These are phyloP conservation scores for Drosophila picticornis DNA, from an alignment of 2,888 invertebrate species.

Conservation along the genomic window DNA sequence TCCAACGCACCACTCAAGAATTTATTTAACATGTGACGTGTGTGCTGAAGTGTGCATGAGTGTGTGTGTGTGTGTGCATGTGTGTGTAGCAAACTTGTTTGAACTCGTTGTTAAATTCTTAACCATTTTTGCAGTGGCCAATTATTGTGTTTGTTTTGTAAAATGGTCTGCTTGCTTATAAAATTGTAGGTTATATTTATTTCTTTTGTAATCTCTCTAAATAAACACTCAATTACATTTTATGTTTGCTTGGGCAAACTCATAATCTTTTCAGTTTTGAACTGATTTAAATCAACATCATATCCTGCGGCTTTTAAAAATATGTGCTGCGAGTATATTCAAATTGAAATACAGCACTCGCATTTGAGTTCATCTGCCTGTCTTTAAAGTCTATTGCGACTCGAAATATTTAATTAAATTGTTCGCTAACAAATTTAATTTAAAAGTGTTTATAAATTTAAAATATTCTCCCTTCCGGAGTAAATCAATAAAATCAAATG, in stretches of 20 bases:
- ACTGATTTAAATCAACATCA: constrained; percentile 1
- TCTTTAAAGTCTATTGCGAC: background rate
- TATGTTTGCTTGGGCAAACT: constrained; percentile 1
- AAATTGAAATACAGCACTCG: background rate
- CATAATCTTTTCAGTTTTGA: background rate
- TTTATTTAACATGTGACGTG: constrained; percentile 4
- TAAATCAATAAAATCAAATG: background rate
- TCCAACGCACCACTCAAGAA: constrained; percentile 15
- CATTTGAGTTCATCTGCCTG: background rate
- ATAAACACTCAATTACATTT: constrained; percentile 4
- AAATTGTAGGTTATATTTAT: background rate
- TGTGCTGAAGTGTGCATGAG: constrained; percentile 1
- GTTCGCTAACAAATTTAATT: background rate
- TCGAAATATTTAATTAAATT: background rate
- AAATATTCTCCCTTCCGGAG: background rate
- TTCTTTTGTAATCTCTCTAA: background rate
- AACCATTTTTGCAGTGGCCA: constrained; percentile 29
- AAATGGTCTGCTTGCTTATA: background rate
- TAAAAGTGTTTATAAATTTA: background rate
- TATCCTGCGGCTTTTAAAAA: background rate
- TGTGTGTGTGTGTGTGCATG: background rate
- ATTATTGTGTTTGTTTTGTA: constrained; percentile 49
- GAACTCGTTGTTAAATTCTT: constrained; percentile 21
- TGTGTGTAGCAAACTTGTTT: constrained; percentile 4
- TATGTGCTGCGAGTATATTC: background rate